Conservation (phyloP, 2,797 vertebrate genomes). For the Coreius guichenoti region DNA sequence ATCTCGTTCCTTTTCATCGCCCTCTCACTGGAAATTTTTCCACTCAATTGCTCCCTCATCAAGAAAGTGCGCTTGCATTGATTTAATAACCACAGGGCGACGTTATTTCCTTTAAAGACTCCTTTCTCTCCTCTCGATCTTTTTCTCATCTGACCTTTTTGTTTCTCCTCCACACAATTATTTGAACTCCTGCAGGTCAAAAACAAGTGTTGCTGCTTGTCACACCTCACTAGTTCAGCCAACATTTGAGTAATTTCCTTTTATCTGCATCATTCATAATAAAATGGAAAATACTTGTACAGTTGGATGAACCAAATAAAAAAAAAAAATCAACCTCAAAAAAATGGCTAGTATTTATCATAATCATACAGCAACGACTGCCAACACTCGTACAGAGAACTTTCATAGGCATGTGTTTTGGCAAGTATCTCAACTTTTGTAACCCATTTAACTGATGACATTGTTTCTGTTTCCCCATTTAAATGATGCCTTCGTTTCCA, state of each 20-base stretch:
- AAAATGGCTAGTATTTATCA: neutral
- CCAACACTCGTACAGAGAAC: neutral
- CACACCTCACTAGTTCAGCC: neutral
- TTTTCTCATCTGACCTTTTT: conserved; percentile 2
- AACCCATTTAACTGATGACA: neutral
- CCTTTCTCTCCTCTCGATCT: neutral
- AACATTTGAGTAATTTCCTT: neutral
- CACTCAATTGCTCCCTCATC: conserved; percentile 47
- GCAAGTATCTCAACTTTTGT: neutral
- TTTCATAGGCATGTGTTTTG: neutral
- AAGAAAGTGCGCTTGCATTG: conserved; percentile 35
- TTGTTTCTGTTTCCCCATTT: neutral
- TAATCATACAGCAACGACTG: neutral
- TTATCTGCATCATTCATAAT: neutral
- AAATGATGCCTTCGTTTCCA: neutral
- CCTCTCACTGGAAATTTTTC: conserved; percentile 21
- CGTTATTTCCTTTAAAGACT: conserved; percentile 35
- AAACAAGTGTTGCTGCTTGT: conserved; percentile 9
- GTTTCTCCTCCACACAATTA: neutral
- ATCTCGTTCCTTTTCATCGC: conserved; percentile 22
- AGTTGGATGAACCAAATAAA: neutral
- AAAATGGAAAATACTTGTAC: neutral
- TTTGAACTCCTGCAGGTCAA: conserved; percentile 3
- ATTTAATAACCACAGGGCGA: conserved; percentile 42
- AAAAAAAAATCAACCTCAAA: conserved; percentile 7